Conservation (phyloP, 1,140 invertebrate genomes). For the Glossosoma conforme region DNA sequence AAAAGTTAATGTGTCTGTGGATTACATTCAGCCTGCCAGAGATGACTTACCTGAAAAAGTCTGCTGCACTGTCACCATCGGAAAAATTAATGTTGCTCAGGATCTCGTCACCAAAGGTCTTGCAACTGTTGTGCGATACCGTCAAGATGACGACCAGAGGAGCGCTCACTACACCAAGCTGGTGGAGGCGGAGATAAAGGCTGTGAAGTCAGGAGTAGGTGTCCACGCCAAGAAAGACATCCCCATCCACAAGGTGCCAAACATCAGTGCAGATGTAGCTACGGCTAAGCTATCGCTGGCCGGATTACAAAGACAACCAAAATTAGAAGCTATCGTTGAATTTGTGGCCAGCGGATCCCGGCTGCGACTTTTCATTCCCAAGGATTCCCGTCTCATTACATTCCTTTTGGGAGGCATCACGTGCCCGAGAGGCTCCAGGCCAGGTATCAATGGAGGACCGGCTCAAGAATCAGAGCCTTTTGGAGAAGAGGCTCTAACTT, state of each 20-base stretch:
- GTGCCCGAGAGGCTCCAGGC: slow-evolving; percentile 78
- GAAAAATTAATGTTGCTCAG: slow-evolving; percentile 89
- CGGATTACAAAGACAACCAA: slow-evolving; percentile 79
- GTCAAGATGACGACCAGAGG: slow-evolving; percentile 93
- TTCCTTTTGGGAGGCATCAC: slow-evolving; percentile 79
- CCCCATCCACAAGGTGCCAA: slow-evolving; percentile 77
- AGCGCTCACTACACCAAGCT: slow-evolving; percentile 91
- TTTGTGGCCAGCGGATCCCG: slow-evolving; percentile 93
- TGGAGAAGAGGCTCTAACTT: slow-evolving; percentile 87
- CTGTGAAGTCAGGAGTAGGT: slow-evolving; percentile 79
- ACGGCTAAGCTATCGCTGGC: slow-evolving; percentile 91
- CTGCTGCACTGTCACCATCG: slow-evolving; percentile 86
- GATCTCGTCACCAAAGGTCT: slow-evolving; percentile 88
- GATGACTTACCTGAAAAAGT: slow-evolving; percentile 93
- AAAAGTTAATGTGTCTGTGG: slow-evolving; percentile 87
- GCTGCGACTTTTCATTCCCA: slow-evolving; percentile 87
- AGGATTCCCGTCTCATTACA: slow-evolving; percentile 92
- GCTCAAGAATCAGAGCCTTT: slow-evolving; percentile 78
- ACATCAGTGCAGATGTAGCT: slow-evolving; percentile 78
- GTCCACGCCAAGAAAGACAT: slow-evolving; percentile 83
- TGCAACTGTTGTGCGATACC: slow-evolving; percentile 87
- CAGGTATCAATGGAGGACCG: slow-evolving; percentile 58
- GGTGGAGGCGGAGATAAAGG: slow-evolving; percentile 89
- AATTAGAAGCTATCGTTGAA: slow-evolving; percentile 88
- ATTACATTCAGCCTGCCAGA: slow-evolving; percentile 93